These are phyloP conservation scores for Eremobia ochroleuca DNA, from an alignment of 2,888 invertebrate species.

Conservation along the genomic window DNA sequence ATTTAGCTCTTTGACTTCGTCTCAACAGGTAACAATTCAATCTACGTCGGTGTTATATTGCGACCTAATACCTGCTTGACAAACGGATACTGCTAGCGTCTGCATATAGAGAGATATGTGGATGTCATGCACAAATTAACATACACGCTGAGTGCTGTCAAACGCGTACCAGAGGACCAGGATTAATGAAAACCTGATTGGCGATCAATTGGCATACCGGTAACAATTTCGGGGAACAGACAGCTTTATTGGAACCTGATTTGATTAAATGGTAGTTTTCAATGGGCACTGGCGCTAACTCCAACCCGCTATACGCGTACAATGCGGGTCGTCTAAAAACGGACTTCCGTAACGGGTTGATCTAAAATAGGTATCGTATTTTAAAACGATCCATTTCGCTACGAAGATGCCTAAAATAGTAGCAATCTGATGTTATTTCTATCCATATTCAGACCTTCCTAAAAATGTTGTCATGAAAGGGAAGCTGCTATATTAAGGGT, in stretches of 20 bases:
- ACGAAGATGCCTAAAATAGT: conserved; percentile 5
- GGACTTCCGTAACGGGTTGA: not conserved
- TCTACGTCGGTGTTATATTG: conserved; percentile 29
- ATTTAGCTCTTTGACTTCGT: conserved; percentile 39
- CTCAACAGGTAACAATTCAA: conserved; percentile 33
- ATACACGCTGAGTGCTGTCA: conserved; percentile 51
- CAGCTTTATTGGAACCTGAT: conserved; percentile 13
- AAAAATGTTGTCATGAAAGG: conserved; percentile 27
- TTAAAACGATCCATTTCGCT: not conserved
- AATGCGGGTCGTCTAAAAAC: not conserved
- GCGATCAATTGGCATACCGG: conserved; percentile 39
- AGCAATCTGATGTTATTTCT: conserved; percentile 7
- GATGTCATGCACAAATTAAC: conserved; percentile 68
- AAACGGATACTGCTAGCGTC: conserved; percentile 52
- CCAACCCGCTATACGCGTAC: not conserved
- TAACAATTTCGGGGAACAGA: conserved; percentile 13
- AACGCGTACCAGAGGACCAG: conserved; percentile 29
- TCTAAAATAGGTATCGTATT: conserved; percentile 2
- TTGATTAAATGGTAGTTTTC: conserved; percentile 6
- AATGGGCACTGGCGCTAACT: not conserved
- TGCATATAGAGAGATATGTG: conserved; percentile 60
- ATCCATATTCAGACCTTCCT: conserved; percentile 4
- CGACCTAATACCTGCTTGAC: conserved; percentile 41
- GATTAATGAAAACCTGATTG: conserved; percentile 53
- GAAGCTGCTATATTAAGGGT: conserved; percentile 25